These are phyloP conservation scores for Portevinia maculata DNA, from an alignment of 2,888 invertebrate genomes.

Conservation along the genomic window DNA sequence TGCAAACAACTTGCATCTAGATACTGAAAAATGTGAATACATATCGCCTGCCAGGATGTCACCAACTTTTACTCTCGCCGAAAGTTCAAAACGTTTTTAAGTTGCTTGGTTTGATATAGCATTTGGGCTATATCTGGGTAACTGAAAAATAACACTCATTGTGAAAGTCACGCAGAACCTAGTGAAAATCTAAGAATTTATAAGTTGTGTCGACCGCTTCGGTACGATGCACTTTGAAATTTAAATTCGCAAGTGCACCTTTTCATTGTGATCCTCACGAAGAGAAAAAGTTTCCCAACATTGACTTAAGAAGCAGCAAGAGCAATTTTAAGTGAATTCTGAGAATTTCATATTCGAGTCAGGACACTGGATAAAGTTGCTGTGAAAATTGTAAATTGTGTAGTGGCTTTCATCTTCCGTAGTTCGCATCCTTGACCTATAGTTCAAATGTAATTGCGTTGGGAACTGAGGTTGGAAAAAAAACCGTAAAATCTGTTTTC, in stretches of 20 bases:
- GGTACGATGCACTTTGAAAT: slow-evolving; percentile 17
- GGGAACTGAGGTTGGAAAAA: slow-evolving; percentile 13
- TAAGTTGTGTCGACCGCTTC: neutral
- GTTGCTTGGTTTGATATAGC: neutral
- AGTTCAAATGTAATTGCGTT: slow-evolving; percentile 9
- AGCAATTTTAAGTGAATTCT: neutral
- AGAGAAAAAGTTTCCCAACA: slow-evolving; percentile 15
- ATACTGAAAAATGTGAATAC: slow-evolving; percentile 4
- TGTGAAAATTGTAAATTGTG: neutral
- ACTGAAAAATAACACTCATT: neutral
- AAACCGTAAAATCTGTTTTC: slow-evolving; percentile 42
- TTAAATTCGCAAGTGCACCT: slow-evolving; percentile 30
- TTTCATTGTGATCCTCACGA: neutral
- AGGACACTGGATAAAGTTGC: neutral
- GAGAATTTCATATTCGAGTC: slow-evolving; percentile 11
- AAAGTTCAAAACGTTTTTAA: neutral
- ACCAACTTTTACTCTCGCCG: slow-evolving; percentile 14
- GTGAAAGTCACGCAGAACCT: neutral
- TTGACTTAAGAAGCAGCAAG: slow-evolving; percentile 2
- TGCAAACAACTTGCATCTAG: neutral
- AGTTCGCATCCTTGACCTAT: slow-evolving; percentile 25
- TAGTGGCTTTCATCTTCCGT: neutral
- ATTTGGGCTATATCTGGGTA: neutral
- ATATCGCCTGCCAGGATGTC: neutral
- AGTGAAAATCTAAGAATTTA: neutral